Percentiles rank a stretch among this genome's conserved stretches.
phyloP scores from a whole-genome alignment of 2,113 vertebrate genomes.

The Triplophysa siluroides region DNA sequence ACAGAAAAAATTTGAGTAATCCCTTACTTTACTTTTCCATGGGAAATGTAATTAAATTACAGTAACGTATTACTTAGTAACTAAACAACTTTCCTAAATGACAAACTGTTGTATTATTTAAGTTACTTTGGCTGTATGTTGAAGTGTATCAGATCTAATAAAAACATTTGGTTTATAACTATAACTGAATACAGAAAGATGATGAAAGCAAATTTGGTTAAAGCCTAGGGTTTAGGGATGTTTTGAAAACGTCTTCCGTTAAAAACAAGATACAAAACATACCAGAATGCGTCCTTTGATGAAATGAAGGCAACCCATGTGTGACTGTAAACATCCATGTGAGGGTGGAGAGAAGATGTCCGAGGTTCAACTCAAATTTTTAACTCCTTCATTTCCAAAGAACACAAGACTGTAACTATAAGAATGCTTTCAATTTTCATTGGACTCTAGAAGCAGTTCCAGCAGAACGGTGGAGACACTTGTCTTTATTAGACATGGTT shows the following conservation, averaged over 20 bases:
- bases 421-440: slow-evolving; percentile 5
- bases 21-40: no score
- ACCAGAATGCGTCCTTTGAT: not conserved
- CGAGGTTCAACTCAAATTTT: not conserved
- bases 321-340: slow-evolving; percentile 18
- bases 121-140: not conserved
- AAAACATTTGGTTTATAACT: not conserved
- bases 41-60: no score
- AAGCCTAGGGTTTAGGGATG: not conserved
- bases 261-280: slow-evolving; percentile 18
- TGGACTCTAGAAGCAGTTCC: not conserved
- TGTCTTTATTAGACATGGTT: slow-evolving; percentile 63
- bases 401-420: not conserved
- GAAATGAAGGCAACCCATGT: not conserved
- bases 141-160: not conserved
- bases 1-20: no score
- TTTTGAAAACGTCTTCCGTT: not conserved
- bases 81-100: no score
- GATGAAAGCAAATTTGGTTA: not conserved
- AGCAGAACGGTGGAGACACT: slow-evolving; percentile 44
- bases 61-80: no score
- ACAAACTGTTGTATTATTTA: no score
- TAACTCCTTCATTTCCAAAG: not conserved
- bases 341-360: not conserved
- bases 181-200: not conserved